Base-by-base conservation (phyloP, 1,140 invertebrate species). In the Dreissena rostriformis region DNA sequence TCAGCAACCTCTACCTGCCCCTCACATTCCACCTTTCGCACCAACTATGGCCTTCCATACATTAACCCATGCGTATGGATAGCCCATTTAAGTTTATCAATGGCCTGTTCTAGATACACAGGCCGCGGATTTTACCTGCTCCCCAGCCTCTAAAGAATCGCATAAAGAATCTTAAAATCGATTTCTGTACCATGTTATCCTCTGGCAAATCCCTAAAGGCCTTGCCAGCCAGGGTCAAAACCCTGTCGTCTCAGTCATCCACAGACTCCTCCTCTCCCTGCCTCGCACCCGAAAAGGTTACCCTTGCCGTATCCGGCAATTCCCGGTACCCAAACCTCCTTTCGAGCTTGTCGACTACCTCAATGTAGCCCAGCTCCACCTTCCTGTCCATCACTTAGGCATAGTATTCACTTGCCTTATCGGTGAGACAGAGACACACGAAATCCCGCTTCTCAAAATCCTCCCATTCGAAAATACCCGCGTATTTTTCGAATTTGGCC, bases 151-250 rank as follows among this genome's bases (percentile, higher is more conserved):
- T 39, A 1, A 15, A 19, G 51, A n/a, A 0, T 2, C 61, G 70
- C 17, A 49, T 24, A 26, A 70, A 82, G 29, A 82, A 74, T 22
- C 29, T 39, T 14, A 24, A 52, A 6, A 82, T 67, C 22, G 51
- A 55, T 52, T 82, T 19, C 14, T 49, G 22, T 4, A 15, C 67
- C 29, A 53, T 67, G 28, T 74, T 53, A 24, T 74, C 22, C 26
- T 74, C 80, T 12, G 72, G 80, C 10, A 82, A 24, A 17, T 66
- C 22, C 39, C 51, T 17, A 49, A 82, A 82, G 39, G 80, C 80
- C 7, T 17, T 22, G 12, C 28, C 52, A 8, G 55, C 52, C 1
- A 82, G 55, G 0, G 29, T 63, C 39, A 74, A 26, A 52, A 74
- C 39, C 28, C 63, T 65, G 29, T 82, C 24, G 5, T 2, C 55